These are phyloP conservation scores for Glaucomys volans DNA, from an alignment of 2,113 vertebrate genomes.

Conservation along the genomic window DNA sequence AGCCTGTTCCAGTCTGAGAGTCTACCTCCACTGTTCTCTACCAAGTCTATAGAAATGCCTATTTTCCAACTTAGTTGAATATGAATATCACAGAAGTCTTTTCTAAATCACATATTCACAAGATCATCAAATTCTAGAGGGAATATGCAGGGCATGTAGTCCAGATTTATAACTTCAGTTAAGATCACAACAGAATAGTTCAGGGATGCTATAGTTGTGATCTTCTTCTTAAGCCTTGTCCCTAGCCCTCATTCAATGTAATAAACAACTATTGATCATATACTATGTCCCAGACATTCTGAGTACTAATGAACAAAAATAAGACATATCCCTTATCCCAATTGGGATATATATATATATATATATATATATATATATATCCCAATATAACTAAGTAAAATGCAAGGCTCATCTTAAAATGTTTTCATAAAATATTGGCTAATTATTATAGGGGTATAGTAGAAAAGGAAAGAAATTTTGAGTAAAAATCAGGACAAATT, in stretches of 20 bases:
- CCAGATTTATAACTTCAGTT: neutral
- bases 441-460: neutral
- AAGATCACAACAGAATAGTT: neutral
- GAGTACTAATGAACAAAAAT: neutral
- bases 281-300: neutral
- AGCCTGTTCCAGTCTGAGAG: no score
- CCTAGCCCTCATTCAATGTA: neutral
- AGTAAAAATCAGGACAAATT: neutral
- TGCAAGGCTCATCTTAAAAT: neutral
- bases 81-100: neutral
- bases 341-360: neutral
- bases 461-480: neutral
- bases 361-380: no score
- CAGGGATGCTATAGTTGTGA: neutral
- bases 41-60: neutral
- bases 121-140: neutral
- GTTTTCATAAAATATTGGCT: neutral
- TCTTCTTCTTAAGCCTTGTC: neutral
- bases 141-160: neutral
- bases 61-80: neutral
- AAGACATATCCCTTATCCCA: neutral
- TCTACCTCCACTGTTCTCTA: neutral
- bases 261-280: neutral
- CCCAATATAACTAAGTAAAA: neutral
- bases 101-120: neutral